Base-by-base conservation (phyloP, 2,113 vertebrate species). In the Cettia cetti region DNA sequence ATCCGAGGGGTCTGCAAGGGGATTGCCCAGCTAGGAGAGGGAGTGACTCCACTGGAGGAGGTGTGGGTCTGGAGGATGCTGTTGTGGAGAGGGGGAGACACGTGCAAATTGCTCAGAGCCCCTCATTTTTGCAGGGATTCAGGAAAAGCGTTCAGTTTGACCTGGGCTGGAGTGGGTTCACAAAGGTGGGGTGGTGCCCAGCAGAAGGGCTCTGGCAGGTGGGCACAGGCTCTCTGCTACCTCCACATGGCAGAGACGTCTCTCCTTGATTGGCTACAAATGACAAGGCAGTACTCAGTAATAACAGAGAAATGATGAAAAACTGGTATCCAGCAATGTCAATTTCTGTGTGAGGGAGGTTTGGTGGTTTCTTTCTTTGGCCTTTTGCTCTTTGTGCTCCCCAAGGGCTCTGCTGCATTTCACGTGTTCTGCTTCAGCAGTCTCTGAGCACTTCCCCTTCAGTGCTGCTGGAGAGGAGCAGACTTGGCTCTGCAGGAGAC, bases 31-130 rank as follows among this genome's bases (percentile, higher is more conserved):
- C 15, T 54, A 9, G 28, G 39, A 84, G 52, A 54, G 30, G 45
- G 16, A 18, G 24, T 4, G 4, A 5, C 20, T 45, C 0, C 0
- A 4, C 30, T 1, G 0, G 23, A 57, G 1, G 23, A 57, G 26
- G 24, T 0, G 0, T 52, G 45, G 20, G 15, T 31, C 45, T 40
- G 31, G 31, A 19, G 37, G 13, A 9, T 49, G 45, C 26, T 50
- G 15, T 6, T 37, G 56, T 5, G 18, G 21, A 19, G 11, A 68
- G 21, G 24, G 11, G 31, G 14, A 68, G 10, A 19, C 3, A 5
- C 0, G 1, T 33, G 44, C 11, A 24, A 71, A 53, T 39, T 84
- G 39, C 33, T 65, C 42, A 7, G 68, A 11, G 5, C 42, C 50
- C 2, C 8, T 22, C 13, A 10, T 72, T 90, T 54, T 56, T 77